These are phyloP conservation scores for Phallusia fumigata DNA, from an alignment of 23 tunicate genomes.

Conservation along the genomic window DNA sequence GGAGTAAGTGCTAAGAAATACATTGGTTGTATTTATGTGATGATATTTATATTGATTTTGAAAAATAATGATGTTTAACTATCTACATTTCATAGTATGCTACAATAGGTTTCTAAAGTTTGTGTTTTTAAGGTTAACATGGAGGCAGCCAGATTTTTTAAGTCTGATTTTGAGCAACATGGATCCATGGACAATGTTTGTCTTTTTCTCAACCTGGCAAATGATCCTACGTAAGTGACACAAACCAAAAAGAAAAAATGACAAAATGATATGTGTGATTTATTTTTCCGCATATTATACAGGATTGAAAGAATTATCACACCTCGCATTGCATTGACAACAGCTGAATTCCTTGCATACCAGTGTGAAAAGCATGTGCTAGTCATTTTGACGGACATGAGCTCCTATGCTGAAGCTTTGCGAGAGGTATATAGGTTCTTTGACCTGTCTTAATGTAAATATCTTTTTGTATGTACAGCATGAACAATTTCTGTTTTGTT, in stretches of 20 bases:
- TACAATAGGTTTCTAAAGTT: too few relatives aligned
- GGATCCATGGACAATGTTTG: conserved; percentile 99
- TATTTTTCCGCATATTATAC: neutral
- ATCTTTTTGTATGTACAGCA: neutral
- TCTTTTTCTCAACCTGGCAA: conserved; percentile 88
- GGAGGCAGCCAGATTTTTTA: conserved; percentile 98
- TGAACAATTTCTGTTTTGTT: neutral
- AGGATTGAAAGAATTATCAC: conserved; percentile 96
- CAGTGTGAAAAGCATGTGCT: conserved; percentile 98
- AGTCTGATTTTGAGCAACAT: conserved; percentile 97
- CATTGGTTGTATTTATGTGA: too few relatives aligned
- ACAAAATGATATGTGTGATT: neutral
- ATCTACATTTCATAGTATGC: too few relatives aligned
- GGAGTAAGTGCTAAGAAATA: conserved; percentile 90
- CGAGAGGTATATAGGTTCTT: conserved; percentile 52
- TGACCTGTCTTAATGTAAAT: neutral
- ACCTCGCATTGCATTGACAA: conserved; percentile 92
- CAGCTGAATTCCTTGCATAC: conserved; percentile 93
- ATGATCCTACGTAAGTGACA: conserved; percentile 97
- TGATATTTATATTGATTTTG: too few relatives aligned
- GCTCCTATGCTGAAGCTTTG: conserved; percentile 96
- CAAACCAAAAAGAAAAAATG: neutral
- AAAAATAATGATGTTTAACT: too few relatives aligned
- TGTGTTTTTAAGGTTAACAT: conserved; percentile 91
- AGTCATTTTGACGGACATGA: conserved; percentile 97